Percentiles rank a stretch among this genome's conserved stretches.
phyloP scores from a whole-genome alignment of 2,113 vertebrate genomes.

The Opisthocomus hoazin region DNA sequence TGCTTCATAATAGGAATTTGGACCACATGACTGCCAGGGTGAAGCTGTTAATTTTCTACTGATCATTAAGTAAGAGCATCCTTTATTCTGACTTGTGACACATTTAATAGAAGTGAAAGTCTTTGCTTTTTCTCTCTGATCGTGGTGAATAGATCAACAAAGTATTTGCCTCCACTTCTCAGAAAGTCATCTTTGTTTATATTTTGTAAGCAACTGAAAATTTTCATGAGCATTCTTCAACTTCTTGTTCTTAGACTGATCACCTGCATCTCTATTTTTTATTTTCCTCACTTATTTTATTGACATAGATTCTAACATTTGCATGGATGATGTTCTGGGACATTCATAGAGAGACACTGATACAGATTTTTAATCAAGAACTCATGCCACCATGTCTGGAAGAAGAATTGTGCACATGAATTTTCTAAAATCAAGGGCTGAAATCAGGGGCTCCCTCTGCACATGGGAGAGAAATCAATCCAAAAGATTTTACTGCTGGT shows the following conservation, averaged over 20 bases:
- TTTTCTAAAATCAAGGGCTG: not conserved
- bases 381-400: not conserved
- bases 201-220: not conserved
- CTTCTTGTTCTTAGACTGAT: not conserved
- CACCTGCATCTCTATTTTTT: fast-evolving
- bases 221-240: not conserved
- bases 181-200: not conserved
- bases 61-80: not conserved
- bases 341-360: not conserved
- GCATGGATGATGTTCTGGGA: not conserved
- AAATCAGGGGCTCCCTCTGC: not conserved
- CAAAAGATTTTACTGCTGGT: not conserved
- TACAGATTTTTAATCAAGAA: not conserved
- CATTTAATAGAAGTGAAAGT: not conserved
- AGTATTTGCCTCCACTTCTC: not conserved
- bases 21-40: not conserved
- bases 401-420: not conserved
- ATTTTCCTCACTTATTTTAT: not conserved
- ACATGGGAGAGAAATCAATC: not conserved
- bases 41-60: not conserved
- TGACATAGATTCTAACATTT: not conserved
- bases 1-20: not conserved
- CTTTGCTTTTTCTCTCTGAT: not conserved
- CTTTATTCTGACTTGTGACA: not conserved
- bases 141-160: not conserved